phyloP scores from a whole-genome alignment of 2,113 vertebrate species.

The Mormoops blainvillei region DNA sequence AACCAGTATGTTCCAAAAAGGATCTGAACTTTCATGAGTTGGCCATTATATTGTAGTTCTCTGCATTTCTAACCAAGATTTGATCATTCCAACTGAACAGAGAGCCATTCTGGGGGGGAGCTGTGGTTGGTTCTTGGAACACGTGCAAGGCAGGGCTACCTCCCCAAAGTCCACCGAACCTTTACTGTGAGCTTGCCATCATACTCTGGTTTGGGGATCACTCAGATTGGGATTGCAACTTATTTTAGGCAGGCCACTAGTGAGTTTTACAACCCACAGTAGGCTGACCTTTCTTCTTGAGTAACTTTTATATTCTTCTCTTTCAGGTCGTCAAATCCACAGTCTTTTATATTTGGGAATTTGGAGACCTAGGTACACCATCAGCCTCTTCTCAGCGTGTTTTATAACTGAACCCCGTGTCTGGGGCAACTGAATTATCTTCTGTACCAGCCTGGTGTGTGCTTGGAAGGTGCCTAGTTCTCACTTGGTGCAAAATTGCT shows the following conservation, averaged over 20 bases:
- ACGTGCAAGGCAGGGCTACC: not conserved
- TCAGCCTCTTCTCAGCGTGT: not conserved
- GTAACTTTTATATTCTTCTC: slow-evolving; percentile 23
- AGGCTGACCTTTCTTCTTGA: not conserved
- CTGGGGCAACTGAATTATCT: not conserved
- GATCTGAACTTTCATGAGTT: not conserved
- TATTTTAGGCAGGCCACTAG: not conserved
- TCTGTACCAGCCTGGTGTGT: not conserved
- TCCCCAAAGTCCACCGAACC: not conserved
- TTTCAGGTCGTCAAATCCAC: slow-evolving; percentile 28
- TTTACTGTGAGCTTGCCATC: not conserved
- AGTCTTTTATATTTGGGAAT: not conserved
- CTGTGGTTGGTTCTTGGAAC: not conserved
- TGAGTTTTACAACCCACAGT: not conserved
- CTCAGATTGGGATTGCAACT: not conserved
- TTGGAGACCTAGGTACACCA: not conserved
- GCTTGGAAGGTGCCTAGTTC: not conserved
- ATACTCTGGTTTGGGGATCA: not conserved
- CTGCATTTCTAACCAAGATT: not conserved
- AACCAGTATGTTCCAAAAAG: not conserved
- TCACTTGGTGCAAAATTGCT: not conserved
- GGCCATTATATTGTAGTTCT: not conserved
- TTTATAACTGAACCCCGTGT: not conserved
- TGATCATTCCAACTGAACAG: not conserved
- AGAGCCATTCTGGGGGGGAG: not conserved